Percentiles rank a stretch among this genome's conserved stretches.
Evolutionary conservation across 2,113 vertebrate genomes (phyloP).

Genomic region (Sylvia atricapilla): DNA sequence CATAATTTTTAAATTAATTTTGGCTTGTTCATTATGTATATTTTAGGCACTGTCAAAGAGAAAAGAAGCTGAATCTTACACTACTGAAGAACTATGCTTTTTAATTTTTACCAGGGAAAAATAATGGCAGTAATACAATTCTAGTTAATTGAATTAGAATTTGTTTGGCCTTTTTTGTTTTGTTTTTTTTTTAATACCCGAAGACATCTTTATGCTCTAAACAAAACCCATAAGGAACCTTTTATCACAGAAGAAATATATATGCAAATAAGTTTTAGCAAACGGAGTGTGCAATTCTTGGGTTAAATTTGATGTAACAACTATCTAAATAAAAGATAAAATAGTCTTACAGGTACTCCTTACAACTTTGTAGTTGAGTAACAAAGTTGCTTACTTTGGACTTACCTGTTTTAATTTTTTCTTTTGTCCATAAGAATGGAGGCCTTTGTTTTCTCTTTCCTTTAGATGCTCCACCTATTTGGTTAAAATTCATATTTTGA

Average conservation of each 20-base stretch:
- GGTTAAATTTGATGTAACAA: not conserved
- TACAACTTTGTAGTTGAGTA: not conserved
- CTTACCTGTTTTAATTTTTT: constrained; percentile 58
- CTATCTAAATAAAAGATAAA: not conserved
- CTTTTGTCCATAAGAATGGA: not conserved
- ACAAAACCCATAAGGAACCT: not conserved
- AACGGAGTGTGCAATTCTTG: not conserved
- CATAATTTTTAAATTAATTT: not conserved
- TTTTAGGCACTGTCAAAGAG: not conserved
- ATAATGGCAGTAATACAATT: not conserved
- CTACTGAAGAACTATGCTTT: not conserved
- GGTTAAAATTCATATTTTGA: constrained; percentile 24
- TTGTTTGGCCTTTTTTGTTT: not conserved
- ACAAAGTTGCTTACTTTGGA: not conserved
- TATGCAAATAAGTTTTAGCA: not conserved
- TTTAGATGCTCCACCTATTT: constrained; percentile 22
- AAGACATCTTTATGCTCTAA: not conserved
- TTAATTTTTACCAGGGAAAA: not conserved
- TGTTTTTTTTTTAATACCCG: not conserved
- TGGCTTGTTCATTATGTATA: not conserved
- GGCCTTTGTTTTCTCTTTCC: constrained; percentile 22
- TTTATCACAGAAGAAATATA: not conserved
- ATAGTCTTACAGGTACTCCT: not conserved
- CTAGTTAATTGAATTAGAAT: not conserved
- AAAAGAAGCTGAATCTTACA: not conserved